Percentiles rank a stretch among this genome's conserved stretches.
Conservation (phyloP, 1,140 invertebrate species). For the Penaeus vannamei region DNA sequence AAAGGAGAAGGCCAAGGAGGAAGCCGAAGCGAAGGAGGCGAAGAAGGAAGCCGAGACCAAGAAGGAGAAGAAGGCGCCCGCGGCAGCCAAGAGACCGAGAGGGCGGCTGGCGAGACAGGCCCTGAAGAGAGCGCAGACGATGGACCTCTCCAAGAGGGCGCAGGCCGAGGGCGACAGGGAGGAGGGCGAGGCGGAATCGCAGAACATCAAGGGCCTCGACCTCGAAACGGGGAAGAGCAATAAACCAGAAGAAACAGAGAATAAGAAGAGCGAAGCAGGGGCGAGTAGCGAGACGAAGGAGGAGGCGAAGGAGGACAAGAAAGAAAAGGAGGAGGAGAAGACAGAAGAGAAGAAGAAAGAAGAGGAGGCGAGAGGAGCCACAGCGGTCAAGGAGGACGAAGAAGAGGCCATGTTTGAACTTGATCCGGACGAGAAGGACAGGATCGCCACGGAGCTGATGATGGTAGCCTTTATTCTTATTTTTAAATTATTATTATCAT, state of each 20-base stretch:
- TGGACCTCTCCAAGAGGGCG: slow-evolving; percentile 7
- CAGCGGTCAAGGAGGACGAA: slow-evolving; percentile 23
- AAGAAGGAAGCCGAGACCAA: slow-evolving; percentile 27
- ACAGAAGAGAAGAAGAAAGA: slow-evolving; percentile 24
- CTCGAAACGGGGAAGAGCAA: slow-evolving; percentile 31
- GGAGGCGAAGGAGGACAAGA: not conserved
- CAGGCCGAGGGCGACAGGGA: not conserved
- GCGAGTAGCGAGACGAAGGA: slow-evolving; percentile 3
- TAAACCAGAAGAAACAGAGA: slow-evolving; percentile 27
- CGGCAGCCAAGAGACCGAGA: slow-evolving; percentile 14
- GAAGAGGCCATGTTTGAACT: slow-evolving; percentile 48
- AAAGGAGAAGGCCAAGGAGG: not conserved
- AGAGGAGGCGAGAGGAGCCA: slow-evolving; percentile 3
- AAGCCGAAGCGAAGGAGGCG: not conserved
- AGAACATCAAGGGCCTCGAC: slow-evolving; percentile 53
- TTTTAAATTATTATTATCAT: no score
- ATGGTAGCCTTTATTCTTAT: not conserved
- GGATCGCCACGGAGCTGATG: slow-evolving; percentile 45
- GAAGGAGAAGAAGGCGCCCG: not conserved
- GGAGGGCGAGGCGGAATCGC: slow-evolving; percentile 34
- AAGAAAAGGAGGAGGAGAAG: slow-evolving; percentile 18
- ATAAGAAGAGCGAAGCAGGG: slow-evolving; percentile 41
- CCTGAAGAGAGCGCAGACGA: slow-evolving; percentile 60
- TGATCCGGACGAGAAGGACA: slow-evolving; percentile 60
- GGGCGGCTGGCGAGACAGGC: slow-evolving; percentile 48